Base-by-base conservation (phyloP, 2,797 vertebrate species). In the Bovichtus diacanthus region DNA sequence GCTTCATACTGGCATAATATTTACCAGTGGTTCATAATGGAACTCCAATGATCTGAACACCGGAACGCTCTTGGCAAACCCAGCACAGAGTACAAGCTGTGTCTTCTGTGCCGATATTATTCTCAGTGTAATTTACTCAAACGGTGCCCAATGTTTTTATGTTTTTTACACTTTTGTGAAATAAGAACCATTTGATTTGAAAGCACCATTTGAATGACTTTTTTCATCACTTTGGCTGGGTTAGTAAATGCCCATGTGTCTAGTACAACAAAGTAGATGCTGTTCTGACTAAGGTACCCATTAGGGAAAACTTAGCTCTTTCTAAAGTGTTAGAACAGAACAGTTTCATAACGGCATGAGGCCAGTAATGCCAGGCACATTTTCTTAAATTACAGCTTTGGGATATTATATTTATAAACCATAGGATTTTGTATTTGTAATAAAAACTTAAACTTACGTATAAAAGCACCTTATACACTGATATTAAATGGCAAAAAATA, bases 1-100 rank as follows among this genome's bases (percentile, higher is more conserved):
- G 81, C 53, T 78, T 85, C 60, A 51, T 16, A 63, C 82, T 85
- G 78, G 79, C 69, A 80, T 78, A 82, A 81, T 88, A 76, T 88
- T 84, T 84, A 64, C 62, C 63, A 67, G 29, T 81, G 78, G 69
- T 86, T 89, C 53, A 72, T 88, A 83, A 84, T 87, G 51, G 74
- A 81, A 71, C n/a, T 55, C 60, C 86, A 83, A 56, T 73, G 66
- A 84, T 80, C 78, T 65, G n/a, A 78, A 67, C 39, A 69, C 34
- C 1, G 3, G 25, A 84, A 78, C 23, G 5, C 63, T 82, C 60
- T 78, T 81, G 78, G 88, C 73, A 79, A 85, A 79, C 63, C 41
- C 58, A 34, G 21, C 65, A 34, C 43, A 23, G 38, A 18, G 56
- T 67, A 29, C 9, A 11, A 64, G 64, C 64, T 73, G 43, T 71